Base-by-base conservation (phyloP, 2,797 vertebrate species). In the Falco berigora region DNA sequence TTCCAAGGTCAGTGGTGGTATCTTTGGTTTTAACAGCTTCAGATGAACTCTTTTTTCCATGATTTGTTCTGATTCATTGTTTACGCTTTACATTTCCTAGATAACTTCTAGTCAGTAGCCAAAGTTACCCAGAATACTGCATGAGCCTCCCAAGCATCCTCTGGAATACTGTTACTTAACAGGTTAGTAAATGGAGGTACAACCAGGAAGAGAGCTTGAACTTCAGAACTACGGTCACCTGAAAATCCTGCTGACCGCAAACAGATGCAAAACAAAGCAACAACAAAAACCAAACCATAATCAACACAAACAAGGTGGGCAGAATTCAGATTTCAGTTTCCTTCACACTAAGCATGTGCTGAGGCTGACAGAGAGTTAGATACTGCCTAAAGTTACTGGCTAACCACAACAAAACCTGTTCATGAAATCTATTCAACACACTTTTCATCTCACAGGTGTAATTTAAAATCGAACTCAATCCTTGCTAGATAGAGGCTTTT, bases 321-420 rank as follows among this genome's bases (percentile, higher is more conserved):
- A 92, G 72, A 82, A 76, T 55, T 79, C 50, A 55, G 40, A 10
- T 64, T 66, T 81, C 36, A 32, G 47, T 12, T 46, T 74, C 55
- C 55, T 52, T 79, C 53, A 34, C 40, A 14, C 12, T 1, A 4
- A 30, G 15, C 10, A 0, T 7, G 8, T 46, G 46, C 28, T 56
- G 53, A 67, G 25, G 40, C 36, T 67, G 27, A 66, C 5, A 67
- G 28, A 11, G 42, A 8, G 15, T 53, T 17, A 49, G 5, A 63
- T 8, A 14, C 20, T 52, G n/a, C 38, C 69, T 46, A 6, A 22
- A 63, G 52, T 49, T 25, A 36, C 62, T 69, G 32, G 23, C 32
- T 72, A 61, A 68, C 53, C 46, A 32, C 58, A 49, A 23, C 11
- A 34, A 84, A 80, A 25, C 7, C 23, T 14, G 2, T 8, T 42